phyloP scores from a whole-genome alignment of 2,888 invertebrate genomes.

The Acrobasis suavella region DNA sequence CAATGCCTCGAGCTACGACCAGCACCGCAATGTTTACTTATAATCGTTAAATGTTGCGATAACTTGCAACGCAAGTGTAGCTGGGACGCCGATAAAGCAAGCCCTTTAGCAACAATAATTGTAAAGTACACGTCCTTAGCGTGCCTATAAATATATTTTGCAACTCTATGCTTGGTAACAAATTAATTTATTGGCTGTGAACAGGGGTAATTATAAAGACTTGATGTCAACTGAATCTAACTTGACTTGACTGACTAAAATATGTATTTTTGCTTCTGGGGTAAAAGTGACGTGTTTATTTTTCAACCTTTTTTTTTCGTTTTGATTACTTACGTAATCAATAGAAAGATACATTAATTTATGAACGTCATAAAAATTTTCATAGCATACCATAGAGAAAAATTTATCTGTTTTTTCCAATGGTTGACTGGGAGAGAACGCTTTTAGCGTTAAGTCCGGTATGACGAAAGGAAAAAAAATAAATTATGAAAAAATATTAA shows the following conservation, averaged over 20 bases:
- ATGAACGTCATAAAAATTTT: too few species aligned
- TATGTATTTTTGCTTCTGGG: neutral
- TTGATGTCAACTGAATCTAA: neutral
- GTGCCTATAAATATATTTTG: slow-evolving; percentile 17
- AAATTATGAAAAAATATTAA: too few species aligned
- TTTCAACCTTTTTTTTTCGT: too few species aligned
- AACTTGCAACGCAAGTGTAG: slow-evolving; percentile 35
- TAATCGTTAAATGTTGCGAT: slow-evolving; percentile 36
- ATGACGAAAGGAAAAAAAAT: too few species aligned
- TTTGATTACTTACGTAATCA: too few species aligned
- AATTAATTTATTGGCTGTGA: slow-evolving; percentile 21
- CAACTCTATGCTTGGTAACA: slow-evolving; percentile 13
- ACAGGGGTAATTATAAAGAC: slow-evolving; percentile 13
- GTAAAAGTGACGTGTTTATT: too few species aligned
- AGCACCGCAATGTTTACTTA: slow-evolving; percentile 41
- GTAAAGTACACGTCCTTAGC: slow-evolving; percentile 33
- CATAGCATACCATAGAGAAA: too few species aligned
- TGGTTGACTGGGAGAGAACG: too few species aligned
- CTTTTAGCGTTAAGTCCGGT: too few species aligned
- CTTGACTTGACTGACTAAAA: too few species aligned
- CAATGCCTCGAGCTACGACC: slow-evolving; percentile 46
- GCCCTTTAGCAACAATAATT: slow-evolving; percentile 38
- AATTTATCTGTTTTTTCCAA: too few species aligned
- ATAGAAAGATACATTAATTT: too few species aligned
- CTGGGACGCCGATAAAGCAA: slow-evolving; percentile 37